A percentile compares a stretch with the other conserved stretches of the same genome.
Evolutionary conservation across 1,140 invertebrate genomes (phyloP).

Genomic region (Neomicropteryx cornuta): DNA sequence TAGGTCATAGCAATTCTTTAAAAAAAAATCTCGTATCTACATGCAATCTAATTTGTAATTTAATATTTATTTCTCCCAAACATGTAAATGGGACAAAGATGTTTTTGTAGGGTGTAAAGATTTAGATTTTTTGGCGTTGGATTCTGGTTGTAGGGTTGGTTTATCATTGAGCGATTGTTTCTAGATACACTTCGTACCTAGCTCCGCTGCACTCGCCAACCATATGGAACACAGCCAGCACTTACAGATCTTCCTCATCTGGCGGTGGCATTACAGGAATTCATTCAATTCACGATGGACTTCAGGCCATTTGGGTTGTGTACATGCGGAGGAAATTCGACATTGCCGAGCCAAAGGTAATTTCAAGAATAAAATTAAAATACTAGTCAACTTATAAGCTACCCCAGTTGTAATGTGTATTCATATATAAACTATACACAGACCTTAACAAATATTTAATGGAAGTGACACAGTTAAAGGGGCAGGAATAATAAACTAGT

Average conservation of each 20-base stretch:
- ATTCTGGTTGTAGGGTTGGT: too few relatives aligned
- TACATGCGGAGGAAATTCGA: constrained; percentile 84
- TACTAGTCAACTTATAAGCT: not conserved
- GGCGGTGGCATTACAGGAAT: too few relatives aligned
- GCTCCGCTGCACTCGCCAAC: constrained; percentile 58
- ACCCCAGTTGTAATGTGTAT: not conserved
- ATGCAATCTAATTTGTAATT: too few relatives aligned
- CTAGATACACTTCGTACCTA: constrained; percentile 88
- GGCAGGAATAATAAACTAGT: too few relatives aligned
- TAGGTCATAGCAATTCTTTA: too few relatives aligned
- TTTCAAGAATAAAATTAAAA: constrained; percentile 1
- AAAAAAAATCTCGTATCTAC: too few relatives aligned
- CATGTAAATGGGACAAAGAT: too few relatives aligned
- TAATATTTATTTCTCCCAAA: too few relatives aligned
- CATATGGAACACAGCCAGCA: constrained; percentile 36
- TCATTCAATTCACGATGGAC: constrained; percentile 37
- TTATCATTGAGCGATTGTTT: too few relatives aligned
- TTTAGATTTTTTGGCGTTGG: too few relatives aligned
- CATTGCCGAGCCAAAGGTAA: constrained; percentile 61
- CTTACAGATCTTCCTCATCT: constrained; percentile 16
- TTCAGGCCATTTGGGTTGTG: constrained; percentile 89
- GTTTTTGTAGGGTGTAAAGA: too few relatives aligned
- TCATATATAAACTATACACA: not conserved
- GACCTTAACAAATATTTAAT: not conserved
- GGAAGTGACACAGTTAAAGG: not conserved